phyloP scores from a whole-genome alignment of 2,797 vertebrate species.

The Danio aesculapii region DNA sequence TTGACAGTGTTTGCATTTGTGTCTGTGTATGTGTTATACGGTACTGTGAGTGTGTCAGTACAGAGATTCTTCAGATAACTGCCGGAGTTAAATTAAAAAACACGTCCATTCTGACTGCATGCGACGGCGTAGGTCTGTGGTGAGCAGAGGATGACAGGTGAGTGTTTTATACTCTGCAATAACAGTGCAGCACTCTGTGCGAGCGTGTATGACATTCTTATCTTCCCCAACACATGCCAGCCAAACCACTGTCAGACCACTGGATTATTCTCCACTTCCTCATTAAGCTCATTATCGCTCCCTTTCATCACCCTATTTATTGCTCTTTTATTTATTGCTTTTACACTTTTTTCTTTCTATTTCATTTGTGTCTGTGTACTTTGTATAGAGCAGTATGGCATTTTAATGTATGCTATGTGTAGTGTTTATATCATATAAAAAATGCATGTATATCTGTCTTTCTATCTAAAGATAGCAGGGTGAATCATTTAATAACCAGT shows the following conservation, averaged over 20 bases:
- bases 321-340: constrained; percentile 18
- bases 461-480: too few relatives aligned
- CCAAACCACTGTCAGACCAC: constrained; percentile 69
- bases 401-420: not conserved
- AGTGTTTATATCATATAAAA: not conserved
- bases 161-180: constrained; percentile 56
- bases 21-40: constrained; percentile 24
- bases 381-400: not conserved
- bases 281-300: constrained; percentile 63
- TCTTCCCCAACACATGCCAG: constrained; percentile 46
- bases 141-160: constrained; percentile 52
- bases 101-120: not conserved
- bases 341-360: not conserved
- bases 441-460: too few relatives aligned
- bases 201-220: constrained; percentile 53
- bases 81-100: constrained; percentile 27
- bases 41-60: constrained; percentile 15
- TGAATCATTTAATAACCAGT: too few relatives aligned
- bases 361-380: not conserved
- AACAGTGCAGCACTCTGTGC: constrained; percentile 28
- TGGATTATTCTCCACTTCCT: constrained; percentile 67
- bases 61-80: constrained; percentile 32
- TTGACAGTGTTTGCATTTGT: constrained; percentile 23
- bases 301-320: constrained; percentile 40
- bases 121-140: constrained; percentile 55